phyloP scores from a whole-genome alignment of 2,888 invertebrate genomes.

The Eudemis profundana region DNA sequence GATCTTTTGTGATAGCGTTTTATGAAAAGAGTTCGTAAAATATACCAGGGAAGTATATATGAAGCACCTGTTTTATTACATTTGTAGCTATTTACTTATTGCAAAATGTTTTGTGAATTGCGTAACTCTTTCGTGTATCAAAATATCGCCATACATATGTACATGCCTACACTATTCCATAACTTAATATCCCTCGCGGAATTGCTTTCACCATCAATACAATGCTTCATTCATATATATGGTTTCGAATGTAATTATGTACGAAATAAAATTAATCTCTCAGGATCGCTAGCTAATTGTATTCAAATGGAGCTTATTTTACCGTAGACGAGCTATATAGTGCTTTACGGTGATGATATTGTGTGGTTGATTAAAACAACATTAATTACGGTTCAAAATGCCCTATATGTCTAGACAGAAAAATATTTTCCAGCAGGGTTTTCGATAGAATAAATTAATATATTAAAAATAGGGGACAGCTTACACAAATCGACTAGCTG shows the following conservation, averaged over 20 bases:
- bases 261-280: too few relatives aligned
- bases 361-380: too few relatives aligned
- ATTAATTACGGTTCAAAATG: too few relatives aligned
- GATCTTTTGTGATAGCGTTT: constrained; percentile 63
- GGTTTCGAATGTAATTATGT: neutral
- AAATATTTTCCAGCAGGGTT: too few relatives aligned
- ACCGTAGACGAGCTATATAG: too few relatives aligned
- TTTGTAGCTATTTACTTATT: constrained; percentile 42
- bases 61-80: constrained; percentile 57
- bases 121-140: constrained; percentile 17
- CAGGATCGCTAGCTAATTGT: too few relatives aligned
- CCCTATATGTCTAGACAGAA: too few relatives aligned
- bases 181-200: neutral
- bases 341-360: too few relatives aligned
- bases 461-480: too few relatives aligned
- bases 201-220: neutral
- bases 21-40: constrained; percentile 48
- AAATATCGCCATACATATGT: constrained; percentile 4
- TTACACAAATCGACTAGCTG: too few relatives aligned
- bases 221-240: neutral
- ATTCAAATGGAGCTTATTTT: too few relatives aligned
- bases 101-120: constrained; percentile 36
- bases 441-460: too few relatives aligned
- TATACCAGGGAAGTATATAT: constrained; percentile 58
- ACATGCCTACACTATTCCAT: neutral